Percentiles rank a stretch among this genome's conserved stretches.
phyloP scores from a whole-genome alignment of 2,797 vertebrate species.

The Phoeniculus purpureus region DNA sequence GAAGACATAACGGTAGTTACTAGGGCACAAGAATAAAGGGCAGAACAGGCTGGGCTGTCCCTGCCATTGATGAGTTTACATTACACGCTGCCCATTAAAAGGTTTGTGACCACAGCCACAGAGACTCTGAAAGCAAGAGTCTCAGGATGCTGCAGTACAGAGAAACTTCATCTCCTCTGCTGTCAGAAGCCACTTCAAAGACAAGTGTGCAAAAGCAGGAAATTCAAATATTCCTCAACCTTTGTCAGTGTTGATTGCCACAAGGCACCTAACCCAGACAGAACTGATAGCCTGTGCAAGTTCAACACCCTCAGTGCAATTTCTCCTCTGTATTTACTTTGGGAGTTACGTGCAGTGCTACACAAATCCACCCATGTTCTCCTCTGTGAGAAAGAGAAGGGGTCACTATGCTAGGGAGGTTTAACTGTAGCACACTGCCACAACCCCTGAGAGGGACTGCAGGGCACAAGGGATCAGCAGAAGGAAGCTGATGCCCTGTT shows the following conservation, averaged over 20 bases:
- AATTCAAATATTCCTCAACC: neutral
- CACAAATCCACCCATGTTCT: neutral
- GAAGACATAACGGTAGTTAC: accelerated
- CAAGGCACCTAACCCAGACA: neutral
- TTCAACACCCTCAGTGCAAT: neutral
- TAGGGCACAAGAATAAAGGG: neutral
- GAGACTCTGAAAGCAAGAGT: neutral
- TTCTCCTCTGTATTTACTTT: neutral
- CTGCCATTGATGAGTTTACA: neutral
- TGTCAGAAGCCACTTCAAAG: neutral
- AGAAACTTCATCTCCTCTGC: neutral
- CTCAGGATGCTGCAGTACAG: neutral
- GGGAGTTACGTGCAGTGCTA: neutral
- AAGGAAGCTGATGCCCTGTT: neutral
- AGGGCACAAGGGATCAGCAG: neutral
- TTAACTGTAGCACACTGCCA: neutral
- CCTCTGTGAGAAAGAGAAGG: neutral
- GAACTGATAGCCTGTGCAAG: neutral
- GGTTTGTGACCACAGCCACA: neutral
- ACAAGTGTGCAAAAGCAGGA: neutral
- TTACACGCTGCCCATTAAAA: neutral
- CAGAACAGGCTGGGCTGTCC: neutral
- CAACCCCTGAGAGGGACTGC: neutral
- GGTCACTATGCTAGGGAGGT: neutral
- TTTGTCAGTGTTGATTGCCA: neutral